Evolutionary conservation across 2,113 vertebrate genomes (phyloP), one percentile per base, ranked within the genome.

Genomic region (Apistogramma diplotaenia): DNA sequence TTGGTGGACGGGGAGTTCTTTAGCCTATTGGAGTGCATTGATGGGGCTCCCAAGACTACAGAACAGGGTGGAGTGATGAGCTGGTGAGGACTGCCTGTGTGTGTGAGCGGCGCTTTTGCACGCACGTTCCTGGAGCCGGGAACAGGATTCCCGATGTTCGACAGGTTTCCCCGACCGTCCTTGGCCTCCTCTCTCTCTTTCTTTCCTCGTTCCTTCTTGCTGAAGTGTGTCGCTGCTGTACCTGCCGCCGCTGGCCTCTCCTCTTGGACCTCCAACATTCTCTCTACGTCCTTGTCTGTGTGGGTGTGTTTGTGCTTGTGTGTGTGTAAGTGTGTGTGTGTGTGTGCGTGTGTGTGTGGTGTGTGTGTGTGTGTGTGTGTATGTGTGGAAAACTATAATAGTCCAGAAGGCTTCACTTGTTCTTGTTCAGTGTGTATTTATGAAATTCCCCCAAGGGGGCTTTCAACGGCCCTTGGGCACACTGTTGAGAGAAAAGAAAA

Each of bases 231-330:
- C 55, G 91, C 87, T 89, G 94, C 92, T 92, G 94, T 92, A 89
- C 94, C 94, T 90, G 93, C 93, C 92, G 92, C 93, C 90, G 94
- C 91, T 92, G 94, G 92, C 91, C 94, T 93, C 86, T 94, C 94
- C 93, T 94, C 94, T 91, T 94, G 94, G 91, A 94, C 94, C 91
- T 94, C 94, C 94, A 94, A 93, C 94, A 94, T 94, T 89, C 87
- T 94, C 90, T 88, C 89, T 89, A 88, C 78, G 87, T 92, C 92
- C 91, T 92, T 87, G 88, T 89, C 54, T 92, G 89, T 87, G 88
- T 67, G 85, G 6, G 76, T 61, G 55, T 80, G 81, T 74, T 70
- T 29, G 77, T 27, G 62, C 29, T 40, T 6, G 59, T 35, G 40
- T 53, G 54, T 21, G 46, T 65, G 60, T 79, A 46, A 33, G 58